Base-by-base conservation (phyloP, 2,888 invertebrate species). In the Erebia ligea region DNA sequence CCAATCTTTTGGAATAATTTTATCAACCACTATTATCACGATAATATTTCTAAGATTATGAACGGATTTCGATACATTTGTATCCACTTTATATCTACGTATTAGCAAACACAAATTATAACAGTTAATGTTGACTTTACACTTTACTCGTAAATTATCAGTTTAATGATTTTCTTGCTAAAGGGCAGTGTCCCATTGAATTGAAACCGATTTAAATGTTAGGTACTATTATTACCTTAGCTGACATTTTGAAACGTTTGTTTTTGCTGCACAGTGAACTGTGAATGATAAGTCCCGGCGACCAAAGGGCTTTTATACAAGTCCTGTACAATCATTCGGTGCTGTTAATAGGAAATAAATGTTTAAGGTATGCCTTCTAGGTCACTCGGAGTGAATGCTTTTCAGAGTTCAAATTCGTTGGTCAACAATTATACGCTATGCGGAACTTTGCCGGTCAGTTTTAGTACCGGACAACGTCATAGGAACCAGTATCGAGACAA, bases 241-340 rank as follows among this genome's bases (percentile, higher is more conserved):
- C 89, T 87, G 91, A 91, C 92, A 93, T 93, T 92, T 89, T 83
- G 86, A 85, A 83, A 84, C 84, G 88, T 87, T 84, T 85, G 84
- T 82, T 84, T 86, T 86, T 76, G 82, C 85, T 88, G 86, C 85
- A 91, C 89, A 88, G 88, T 87, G 79, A 83, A 88, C 88, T 88
- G 89, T 82, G 91, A 92, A 90, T 93, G 91, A 85, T 87, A 82
- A 83, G 82, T 85, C 85, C 84, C 79, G 84, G 79, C 81, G 79
- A 77, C 77, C 79, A 80, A 80, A 78, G 85, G 82, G 82, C 87
- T 87, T 91, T 90, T 87, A 85, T 85, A 85, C 76, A 78, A 75
- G 80, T 86, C 84, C 83, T 82, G 84, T 78, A 84, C 88, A 86
- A 82, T 85, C 83, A 80, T 87, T 87, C 78, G 79, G 79, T 80